These are phyloP conservation scores for Tapera naevia DNA, from an alignment of 2,797 vertebrate species.

Conservation along the genomic window DNA sequence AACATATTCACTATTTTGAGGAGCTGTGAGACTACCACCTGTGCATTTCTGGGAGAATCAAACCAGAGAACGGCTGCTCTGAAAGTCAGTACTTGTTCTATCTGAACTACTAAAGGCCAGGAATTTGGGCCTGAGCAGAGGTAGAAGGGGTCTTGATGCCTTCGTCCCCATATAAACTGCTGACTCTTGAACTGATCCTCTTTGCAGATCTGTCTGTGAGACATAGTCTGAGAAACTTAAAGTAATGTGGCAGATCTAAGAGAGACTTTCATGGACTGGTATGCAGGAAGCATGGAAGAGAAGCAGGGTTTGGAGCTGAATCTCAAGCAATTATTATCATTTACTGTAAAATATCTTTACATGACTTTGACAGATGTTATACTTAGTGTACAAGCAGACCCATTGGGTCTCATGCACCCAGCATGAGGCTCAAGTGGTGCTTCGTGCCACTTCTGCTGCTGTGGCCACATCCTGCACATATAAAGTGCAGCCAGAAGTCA, in stretches of 20 bases:
- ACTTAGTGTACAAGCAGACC: neutral
- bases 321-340: neutral
- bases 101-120: neutral
- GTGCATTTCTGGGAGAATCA: neutral
- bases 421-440: accelerated
- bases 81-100: neutral
- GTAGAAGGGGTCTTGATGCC: neutral
- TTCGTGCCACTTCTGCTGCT: neutral
- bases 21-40: neutral
- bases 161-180: neutral
- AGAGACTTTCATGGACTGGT: neutral
- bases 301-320: neutral
- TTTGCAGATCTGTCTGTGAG: neutral
- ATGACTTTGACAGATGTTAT: neutral
- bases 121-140: neutral
- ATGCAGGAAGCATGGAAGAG: neutral
- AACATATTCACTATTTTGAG: neutral
- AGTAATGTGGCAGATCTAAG: neutral
- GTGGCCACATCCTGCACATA: accelerated
- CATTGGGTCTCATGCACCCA: neutral
- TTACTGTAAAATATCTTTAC: neutral
- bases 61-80: neutral
- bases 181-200: neutral
- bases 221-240: neutral
- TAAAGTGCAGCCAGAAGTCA: neutral